Percentiles rank a stretch among this genome's conserved stretches.
phyloP scores from a whole-genome alignment of 2,113 vertebrate genomes.

The Mus pahari region DNA sequence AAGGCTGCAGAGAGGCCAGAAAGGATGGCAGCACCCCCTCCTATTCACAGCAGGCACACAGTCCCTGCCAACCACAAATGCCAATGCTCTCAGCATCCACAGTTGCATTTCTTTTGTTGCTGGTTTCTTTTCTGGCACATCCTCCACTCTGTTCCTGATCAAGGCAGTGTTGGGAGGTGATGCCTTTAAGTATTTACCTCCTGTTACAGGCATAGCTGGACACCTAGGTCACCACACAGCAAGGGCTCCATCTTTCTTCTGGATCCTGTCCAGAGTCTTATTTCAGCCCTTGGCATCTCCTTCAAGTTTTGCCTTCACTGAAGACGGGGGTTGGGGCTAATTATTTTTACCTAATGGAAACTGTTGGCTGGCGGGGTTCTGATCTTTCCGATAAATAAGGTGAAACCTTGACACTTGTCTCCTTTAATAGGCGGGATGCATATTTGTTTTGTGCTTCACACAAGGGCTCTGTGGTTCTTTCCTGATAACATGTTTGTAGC shows the following conservation, averaged over 20 bases:
- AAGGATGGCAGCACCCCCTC: neutral
- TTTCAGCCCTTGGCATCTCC: neutral
- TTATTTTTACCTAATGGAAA: constrained; percentile 65
- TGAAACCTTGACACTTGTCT: constrained; percentile 46
- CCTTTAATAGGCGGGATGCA: neutral
- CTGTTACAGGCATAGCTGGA: neutral
- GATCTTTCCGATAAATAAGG: constrained; percentile 65
- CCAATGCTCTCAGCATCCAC: neutral
- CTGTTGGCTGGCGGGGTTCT: constrained; percentile 22
- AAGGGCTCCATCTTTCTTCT: constrained; percentile 13
- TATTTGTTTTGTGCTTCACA: constrained; percentile 51
- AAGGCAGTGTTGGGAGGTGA: neutral
- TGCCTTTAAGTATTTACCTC: neutral
- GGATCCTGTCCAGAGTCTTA: constrained; percentile 5
- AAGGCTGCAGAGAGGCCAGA: neutral
- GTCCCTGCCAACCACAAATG: neutral
- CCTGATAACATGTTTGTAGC: constrained; percentile 43
- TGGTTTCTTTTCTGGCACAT: constrained; percentile 1
- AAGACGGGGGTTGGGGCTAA: constrained; percentile 20
- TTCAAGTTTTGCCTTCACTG: constrained; percentile 46
- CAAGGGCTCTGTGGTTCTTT: constrained; percentile 59
- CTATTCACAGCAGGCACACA: neutral
- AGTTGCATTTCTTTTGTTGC: constrained; percentile 14
- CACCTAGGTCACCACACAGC: neutral
- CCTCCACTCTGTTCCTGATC: constrained; percentile 2